Percentiles rank a stretch among this genome's conserved stretches.
Conservation (phyloP, 2,113 vertebrate species). For the Aptenodytes patagonicus region DNA sequence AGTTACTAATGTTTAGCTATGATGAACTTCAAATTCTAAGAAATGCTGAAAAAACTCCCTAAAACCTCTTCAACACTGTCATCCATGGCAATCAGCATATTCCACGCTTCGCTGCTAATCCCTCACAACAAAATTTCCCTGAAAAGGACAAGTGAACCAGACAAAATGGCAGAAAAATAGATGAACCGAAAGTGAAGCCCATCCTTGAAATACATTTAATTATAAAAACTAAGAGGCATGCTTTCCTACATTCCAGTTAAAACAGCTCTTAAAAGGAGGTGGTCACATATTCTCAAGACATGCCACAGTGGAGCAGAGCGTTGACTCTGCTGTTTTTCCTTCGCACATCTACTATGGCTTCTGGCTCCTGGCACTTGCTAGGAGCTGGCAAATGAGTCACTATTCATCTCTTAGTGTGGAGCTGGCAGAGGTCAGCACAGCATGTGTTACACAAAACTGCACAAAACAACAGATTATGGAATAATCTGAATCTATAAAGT, state of each 20-base stretch:
- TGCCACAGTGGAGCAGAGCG: not conserved
- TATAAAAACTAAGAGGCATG: not conserved
- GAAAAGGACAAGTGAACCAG: not conserved
- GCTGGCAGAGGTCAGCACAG: not conserved
- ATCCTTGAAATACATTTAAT: not conserved
- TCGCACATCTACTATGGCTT: not conserved
- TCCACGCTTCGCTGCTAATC: not conserved
- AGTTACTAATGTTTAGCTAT: not conserved
- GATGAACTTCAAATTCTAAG: not conserved
- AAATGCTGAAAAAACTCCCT: not conserved
- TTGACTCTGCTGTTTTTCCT: not conserved
- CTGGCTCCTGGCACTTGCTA: not conserved
- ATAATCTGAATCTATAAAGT: not conserved
- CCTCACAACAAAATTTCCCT: not conserved
- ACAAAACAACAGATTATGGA: not conserved
- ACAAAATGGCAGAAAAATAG: not conserved
- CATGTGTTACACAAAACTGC: not conserved
- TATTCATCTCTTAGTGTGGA: not conserved
- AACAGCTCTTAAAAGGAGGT: not conserved
- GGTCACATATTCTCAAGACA: not conserved
- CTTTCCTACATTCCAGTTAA: not conserved
- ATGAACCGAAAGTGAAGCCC: not conserved
- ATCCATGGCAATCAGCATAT: not conserved
- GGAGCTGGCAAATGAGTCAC: not conserved
- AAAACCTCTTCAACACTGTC: not conserved